Evolutionary conservation across 2,888 invertebrate genomes (phyloP), one percentile per base, ranked within the genome.

Genomic region (Sesamia inferens): DNA sequence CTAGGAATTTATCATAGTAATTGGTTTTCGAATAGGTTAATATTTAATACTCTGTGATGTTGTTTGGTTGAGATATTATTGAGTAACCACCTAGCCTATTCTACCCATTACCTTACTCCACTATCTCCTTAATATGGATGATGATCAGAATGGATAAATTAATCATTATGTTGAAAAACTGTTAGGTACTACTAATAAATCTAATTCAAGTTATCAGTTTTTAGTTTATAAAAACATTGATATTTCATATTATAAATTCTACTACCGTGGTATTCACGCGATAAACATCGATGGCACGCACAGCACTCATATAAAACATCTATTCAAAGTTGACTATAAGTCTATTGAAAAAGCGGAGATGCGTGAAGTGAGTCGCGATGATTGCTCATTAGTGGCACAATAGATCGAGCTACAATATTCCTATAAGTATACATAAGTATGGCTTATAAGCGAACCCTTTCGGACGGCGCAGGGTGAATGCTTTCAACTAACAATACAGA

Each of bases 341-440:
- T 78, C 75, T 72, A 87, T 88, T 83, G 86, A 86, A 85, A 84
- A 85, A 72, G 85, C 81, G 72, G 84, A 88, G 72, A 69, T 79
- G 83, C 74, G 91, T 91, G 89, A 89, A 90, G 90, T 88, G 88
- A 87, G 89, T 81, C 83, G 78, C 84, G 83, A 90, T 92, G 91
- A 94, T 94, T 92, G 92, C 94, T 95, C 95, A 94, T 95, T 95
- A 95, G 91, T 82, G 88, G 82, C 85, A 95, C 94, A 95, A 94
- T 95, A 87, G 93, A 79, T 85, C 76, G 82, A 80, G 83, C 86
- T 87, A 94, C 93, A 94, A 94, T 93, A 85, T 85, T 55, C 71
- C 47, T 74, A 68, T 75, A 75, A 68, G 16, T 83, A 76, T 72
- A 76, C 55, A 48, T 65, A 62, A 78, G 78, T 74, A 75, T 42